These are phyloP conservation scores for Hirtodrosophila confusa DNA, from an alignment of 2,888 invertebrate genomes.

Conservation along the genomic window DNA sequence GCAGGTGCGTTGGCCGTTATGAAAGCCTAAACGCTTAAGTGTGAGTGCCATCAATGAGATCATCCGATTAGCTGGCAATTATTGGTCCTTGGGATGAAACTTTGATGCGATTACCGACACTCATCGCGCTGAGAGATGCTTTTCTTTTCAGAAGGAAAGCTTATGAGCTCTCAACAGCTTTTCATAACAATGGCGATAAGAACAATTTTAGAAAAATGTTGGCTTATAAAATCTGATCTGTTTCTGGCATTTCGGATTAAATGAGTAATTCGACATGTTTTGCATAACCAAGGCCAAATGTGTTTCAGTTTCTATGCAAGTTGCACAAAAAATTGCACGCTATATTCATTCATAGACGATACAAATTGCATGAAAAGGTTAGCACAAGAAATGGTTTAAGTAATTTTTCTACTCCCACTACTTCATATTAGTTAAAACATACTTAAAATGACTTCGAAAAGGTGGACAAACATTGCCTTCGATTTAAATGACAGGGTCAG, in stretches of 20 bases:
- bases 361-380: too few relatives aligned
- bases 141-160: background rate
- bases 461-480: constrained; percentile 1
- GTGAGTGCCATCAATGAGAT: constrained; percentile 38
- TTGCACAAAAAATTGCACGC: too few relatives aligned
- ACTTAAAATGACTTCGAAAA: background rate
- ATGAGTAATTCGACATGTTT: too few relatives aligned
- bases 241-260: too few relatives aligned
- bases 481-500: constrained; percentile 1
- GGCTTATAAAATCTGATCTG: background rate
- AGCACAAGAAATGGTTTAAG: too few relatives aligned
- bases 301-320: too few relatives aligned
- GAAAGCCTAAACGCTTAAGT: constrained; percentile 42
- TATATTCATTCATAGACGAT: too few relatives aligned
- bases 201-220: background rate
- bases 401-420: constrained; percentile 7
- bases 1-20: constrained; percentile 64
- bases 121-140: too few relatives aligned
- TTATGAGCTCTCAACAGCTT: constrained; percentile 20
- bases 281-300: too few relatives aligned
- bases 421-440: background rate
- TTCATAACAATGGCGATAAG: constrained; percentile 10
- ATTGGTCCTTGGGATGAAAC: constrained; percentile 21
- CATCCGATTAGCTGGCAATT: constrained; percentile 42
- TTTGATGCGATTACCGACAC: constrained; percentile 17